Percentiles rank a stretch among this genome's conserved stretches.
Evolutionary conservation across 2,888 invertebrate species (phyloP).

Genomic region (Pterostichus niger): DNA sequence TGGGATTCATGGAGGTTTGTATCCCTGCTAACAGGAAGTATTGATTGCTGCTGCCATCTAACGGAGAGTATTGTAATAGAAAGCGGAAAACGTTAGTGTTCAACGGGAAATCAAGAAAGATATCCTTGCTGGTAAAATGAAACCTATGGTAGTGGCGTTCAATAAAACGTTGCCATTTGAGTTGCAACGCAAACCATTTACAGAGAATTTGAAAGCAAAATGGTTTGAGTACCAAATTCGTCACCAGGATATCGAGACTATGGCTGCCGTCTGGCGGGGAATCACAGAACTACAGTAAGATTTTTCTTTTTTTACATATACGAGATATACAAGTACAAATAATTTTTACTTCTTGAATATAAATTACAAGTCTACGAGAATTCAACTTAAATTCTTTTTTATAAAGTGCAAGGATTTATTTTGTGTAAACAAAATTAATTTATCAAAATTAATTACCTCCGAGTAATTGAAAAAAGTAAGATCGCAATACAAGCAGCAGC

Average conservation of each 20-base stretch:
- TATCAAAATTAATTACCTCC: constrained; percentile 30
- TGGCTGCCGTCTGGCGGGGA: constrained; percentile 83
- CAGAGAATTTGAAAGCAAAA: constrained; percentile 78
- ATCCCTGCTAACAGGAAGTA: background rate
- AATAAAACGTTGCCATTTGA: constrained; percentile 78
- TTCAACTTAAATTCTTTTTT: background rate
- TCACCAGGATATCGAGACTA: constrained; percentile 80
- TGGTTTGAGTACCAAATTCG: constrained; percentile 81
- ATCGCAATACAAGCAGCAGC: constrained; percentile 21
- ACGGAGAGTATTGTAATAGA: constrained; percentile 3
- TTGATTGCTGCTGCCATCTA: constrained; percentile 30
- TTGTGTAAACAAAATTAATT: constrained; percentile 47
- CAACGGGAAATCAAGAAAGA: constrained; percentile 78
- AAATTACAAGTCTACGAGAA: background rate
- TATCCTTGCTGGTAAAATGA: constrained; percentile 76
- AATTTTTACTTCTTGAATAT: background rate
- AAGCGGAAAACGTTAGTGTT: constrained; percentile 77
- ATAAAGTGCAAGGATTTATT: constrained; percentile 12
- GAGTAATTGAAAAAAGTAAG: constrained; percentile 35
- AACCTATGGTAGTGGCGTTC: constrained; percentile 78
- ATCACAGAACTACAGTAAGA: constrained; percentile 80
- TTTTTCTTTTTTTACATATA: constrained; percentile 6
- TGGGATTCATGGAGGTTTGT: constrained; percentile 78
- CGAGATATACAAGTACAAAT: background rate
- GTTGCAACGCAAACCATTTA: constrained; percentile 78